Conservation (phyloP, 2,797 vertebrate species). For the Trachops cirrhosus region DNA sequence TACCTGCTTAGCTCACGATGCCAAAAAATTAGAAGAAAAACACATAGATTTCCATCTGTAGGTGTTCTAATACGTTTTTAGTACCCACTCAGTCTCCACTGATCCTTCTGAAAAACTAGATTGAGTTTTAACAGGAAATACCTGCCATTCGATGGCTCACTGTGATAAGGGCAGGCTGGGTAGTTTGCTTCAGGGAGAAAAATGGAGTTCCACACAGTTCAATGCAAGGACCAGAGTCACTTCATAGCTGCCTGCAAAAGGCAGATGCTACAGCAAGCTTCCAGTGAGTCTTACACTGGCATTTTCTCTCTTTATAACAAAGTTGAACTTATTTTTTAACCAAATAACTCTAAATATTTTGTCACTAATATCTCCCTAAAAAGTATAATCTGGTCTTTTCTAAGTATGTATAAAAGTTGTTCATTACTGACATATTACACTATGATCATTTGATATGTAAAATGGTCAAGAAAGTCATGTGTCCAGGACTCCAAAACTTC, state of each 20-base stretch:
- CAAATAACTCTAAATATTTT: background rate
- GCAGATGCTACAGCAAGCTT: background rate
- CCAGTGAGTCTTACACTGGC: background rate
- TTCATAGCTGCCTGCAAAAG: background rate
- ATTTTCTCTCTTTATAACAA: background rate
- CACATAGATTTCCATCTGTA: background rate
- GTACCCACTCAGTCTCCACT: background rate
- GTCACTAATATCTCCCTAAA: background rate
- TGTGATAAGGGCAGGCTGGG: background rate
- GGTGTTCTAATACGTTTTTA: background rate
- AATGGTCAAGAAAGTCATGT: background rate
- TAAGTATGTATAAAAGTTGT: background rate
- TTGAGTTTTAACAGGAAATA: background rate
- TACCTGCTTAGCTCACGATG: background rate
- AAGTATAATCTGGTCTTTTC: background rate
- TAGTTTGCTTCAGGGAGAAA: background rate
- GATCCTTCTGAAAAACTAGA: background rate
- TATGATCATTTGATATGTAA: background rate
- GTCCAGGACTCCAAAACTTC: background rate
- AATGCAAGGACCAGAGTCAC: background rate
- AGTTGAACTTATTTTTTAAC: background rate
- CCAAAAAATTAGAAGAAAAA: background rate
- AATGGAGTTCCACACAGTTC: background rate
- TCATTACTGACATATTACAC: background rate
- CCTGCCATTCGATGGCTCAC: conserved; percentile 52